Evolutionary conservation across 2,113 vertebrate genomes (phyloP), one percentile per base, ranked within the genome.

Genomic region (Vulpes vulpes): DNA sequence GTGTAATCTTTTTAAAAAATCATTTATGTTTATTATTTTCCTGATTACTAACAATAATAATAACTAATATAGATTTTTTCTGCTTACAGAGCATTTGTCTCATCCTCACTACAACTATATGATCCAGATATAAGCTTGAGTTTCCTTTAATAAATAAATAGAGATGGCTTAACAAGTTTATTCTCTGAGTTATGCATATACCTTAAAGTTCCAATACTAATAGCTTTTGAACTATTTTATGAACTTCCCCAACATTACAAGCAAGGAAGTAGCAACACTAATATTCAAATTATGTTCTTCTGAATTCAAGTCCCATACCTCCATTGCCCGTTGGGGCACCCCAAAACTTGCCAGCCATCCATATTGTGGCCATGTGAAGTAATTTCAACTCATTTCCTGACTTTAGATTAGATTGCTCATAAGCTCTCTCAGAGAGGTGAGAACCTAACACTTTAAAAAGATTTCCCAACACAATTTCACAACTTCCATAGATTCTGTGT

Each of bases 271-370:
- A 49, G 49, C 43, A 95, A 82, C n/a, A 86, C 25, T 94, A 84
- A 35, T 73, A 64, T 80, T 32, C 90, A 92, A 89, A 96, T 64
- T 91, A 38, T 96, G 65, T 84, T 94, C 35, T 71, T 92, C 79
- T 92, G 87, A 81, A 17, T 96, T 69, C 35, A 85, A 96, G 76
- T 62, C 16, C 8, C 76, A 60, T 20, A 35, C 20, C 69, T 87
- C 74, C 57, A 35, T 38, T 81, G 79, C 17, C 38, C 92, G 15
- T 92, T 81, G n/a, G 35, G 76, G 22, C 32, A 38, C 35, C 35
- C 15, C 17, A 9, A 25, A 53, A 49, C 64, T 87, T 96, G 53
- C 35, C 94, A 97, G 22, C 17, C 32, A 53, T 38, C 11, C 14
- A 2, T 74, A 64, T 51, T 38, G 64, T 74, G 71, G n/a, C n/a